These are phyloP conservation scores for Xestia c-nigrum DNA, from an alignment of 2,888 invertebrate genomes.

Conservation along the genomic window DNA sequence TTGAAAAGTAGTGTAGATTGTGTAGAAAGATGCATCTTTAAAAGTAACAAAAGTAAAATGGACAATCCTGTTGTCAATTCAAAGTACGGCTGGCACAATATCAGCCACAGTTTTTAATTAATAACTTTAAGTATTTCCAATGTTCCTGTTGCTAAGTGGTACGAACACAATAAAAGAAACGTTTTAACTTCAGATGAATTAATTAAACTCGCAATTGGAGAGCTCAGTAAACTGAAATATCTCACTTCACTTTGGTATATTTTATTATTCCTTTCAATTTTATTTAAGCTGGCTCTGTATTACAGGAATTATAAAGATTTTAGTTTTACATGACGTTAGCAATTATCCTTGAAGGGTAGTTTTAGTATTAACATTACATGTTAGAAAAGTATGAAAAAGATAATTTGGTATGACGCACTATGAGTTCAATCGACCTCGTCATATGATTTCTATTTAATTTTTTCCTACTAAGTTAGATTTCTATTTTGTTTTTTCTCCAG, in stretches of 20 bases:
- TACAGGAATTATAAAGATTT: conserved; percentile 8
- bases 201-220: conserved; percentile 74
- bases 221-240: conserved; percentile 72
- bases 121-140: conserved; percentile 72
- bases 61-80: conserved; percentile 23
- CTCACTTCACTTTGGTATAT: conserved; percentile 41
- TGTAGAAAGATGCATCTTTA: background rate
- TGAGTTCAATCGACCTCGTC: background rate
- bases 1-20: too few species aligned
- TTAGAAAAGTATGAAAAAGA: background rate
- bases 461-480: background rate
- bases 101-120: conserved; percentile 75
- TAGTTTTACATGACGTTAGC: background rate
- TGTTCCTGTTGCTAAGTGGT: conserved; percentile 70
- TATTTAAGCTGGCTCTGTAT: conserved; percentile 14
- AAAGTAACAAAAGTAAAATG: conserved; percentile 4
- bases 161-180: conserved; percentile 72
- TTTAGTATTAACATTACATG: background rate
- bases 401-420: background rate
- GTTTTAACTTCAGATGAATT: conserved; percentile 72
- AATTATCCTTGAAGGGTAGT: background rate
- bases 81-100: conserved; percentile 27
- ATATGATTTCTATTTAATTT: background rate
- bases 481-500: background rate
- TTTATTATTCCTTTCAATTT: conserved; percentile 31